phyloP scores from a whole-genome alignment of 1,140 invertebrate species.

The Eufriesea mexicana region DNA sequence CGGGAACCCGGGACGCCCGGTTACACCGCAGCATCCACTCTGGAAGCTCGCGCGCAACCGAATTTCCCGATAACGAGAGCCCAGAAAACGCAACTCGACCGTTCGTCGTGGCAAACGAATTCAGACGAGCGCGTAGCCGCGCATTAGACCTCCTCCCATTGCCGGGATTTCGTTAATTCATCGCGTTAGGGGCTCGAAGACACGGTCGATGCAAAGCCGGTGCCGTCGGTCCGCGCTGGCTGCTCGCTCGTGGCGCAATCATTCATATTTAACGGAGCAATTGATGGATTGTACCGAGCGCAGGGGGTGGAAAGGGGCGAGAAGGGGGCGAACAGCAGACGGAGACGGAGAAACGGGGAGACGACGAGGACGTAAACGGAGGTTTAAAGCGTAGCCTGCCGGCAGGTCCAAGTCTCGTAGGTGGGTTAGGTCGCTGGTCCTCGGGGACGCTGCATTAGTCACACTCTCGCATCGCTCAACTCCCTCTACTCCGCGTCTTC shows the following conservation, averaged over 20 bases:
- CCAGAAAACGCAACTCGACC: neutral
- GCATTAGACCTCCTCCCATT: conserved; percentile 28
- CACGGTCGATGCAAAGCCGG: conserved; percentile 8
- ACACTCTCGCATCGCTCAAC: conserved; percentile 70
- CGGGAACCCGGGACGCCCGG: too few relatives aligned
- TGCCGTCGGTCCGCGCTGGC: conserved; percentile 21
- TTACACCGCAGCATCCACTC: neutral
- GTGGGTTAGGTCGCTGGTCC: conserved; percentile 46
- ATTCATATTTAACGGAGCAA: conserved; percentile 70
- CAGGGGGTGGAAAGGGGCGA: conserved; percentile 4
- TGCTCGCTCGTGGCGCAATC: conserved; percentile 47
- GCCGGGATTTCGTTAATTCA: conserved; percentile 57
- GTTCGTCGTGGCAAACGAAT: neutral
- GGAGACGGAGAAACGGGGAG: too few relatives aligned
- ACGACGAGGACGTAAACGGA: conserved; percentile 27
- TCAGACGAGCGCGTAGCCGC: conserved; percentile 13
- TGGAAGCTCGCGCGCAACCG: neutral
- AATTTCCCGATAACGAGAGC: neutral
- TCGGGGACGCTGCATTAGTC: conserved; percentile 71
- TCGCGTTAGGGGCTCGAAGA: conserved; percentile 24
- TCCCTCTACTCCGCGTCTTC: neutral
- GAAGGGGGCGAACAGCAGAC: neutral
- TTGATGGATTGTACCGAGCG: conserved; percentile 67
- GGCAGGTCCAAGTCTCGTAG: conserved; percentile 27
- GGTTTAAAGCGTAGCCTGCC: conserved; percentile 22